phyloP scores from a whole-genome alignment of 2,113 vertebrate genomes.

The Strix aluco region DNA sequence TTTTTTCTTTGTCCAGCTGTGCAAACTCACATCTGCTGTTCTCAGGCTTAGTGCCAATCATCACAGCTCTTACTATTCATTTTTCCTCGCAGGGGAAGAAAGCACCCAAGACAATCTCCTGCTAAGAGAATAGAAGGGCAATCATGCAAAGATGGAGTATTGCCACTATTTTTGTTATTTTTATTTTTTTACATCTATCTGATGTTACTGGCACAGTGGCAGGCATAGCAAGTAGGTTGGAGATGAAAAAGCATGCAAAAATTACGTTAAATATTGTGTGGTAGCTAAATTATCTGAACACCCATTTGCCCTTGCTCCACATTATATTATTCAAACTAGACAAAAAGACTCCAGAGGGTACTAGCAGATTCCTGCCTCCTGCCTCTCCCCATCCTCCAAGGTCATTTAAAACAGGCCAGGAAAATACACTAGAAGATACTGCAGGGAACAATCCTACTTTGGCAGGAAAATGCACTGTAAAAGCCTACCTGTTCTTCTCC shows the following conservation, averaged over 20 bases:
- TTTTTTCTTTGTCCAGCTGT: slow-evolving; percentile 48
- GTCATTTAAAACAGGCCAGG: background rate
- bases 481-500: background rate
- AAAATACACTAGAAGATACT: background rate
- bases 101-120: background rate
- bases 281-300: background rate
- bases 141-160: background rate
- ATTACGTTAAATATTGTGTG: background rate
- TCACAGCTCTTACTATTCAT: background rate
- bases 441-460: background rate
- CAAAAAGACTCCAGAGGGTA: background rate
- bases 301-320: background rate
- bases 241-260: slow-evolving; percentile 3
- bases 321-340: background rate
- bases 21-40: slow-evolving; percentile 34
- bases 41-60: slow-evolving; percentile 22
- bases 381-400: background rate
- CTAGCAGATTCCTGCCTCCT: background rate
- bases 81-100: background rate
- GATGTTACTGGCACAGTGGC: background rate
- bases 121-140: background rate
- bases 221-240: background rate
- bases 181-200: background rate
- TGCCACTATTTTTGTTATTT: background rate
- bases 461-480: background rate